These are phyloP conservation scores for Prunella fulvescens DNA, from an alignment of 2,113 vertebrate genomes.

Conservation along the genomic window DNA sequence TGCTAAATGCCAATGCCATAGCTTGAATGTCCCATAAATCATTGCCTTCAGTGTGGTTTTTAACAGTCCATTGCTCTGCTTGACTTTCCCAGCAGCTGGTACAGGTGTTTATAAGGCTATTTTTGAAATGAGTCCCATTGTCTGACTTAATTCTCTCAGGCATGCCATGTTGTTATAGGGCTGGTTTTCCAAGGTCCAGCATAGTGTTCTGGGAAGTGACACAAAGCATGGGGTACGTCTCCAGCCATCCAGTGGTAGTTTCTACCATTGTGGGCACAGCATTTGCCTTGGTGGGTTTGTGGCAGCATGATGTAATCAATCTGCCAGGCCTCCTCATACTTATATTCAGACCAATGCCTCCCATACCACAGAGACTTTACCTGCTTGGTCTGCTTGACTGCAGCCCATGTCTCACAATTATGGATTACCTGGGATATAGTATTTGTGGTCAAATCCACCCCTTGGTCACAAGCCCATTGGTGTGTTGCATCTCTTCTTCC, in stretches of 20 bases:
- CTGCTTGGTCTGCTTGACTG: background rate
- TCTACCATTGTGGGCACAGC: background rate
- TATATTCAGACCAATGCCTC: background rate
- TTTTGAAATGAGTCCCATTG: background rate
- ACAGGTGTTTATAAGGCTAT: background rate
- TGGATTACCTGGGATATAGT: background rate
- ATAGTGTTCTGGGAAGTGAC: background rate
- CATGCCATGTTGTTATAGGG: background rate
- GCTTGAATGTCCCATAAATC: background rate
- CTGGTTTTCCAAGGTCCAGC: background rate
- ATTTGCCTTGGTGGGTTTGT: background rate
- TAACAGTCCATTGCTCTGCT: background rate
- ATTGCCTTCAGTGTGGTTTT: background rate
- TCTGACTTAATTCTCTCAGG: background rate
- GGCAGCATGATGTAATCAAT: background rate
- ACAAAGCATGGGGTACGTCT: background rate
- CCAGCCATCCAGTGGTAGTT: background rate
- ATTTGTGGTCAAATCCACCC: background rate
- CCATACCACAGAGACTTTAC: background rate
- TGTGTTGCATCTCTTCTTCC: background rate
- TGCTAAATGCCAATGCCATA: background rate
- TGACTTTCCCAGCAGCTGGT: background rate
- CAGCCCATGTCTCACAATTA: background rate
- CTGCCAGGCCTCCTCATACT: background rate
- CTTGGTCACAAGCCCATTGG: background rate